A percentile compares a stretch with the other conserved stretches of the same genome.
These are phyloP conservation scores for Xerus inauris DNA, from an alignment of 2,113 vertebrate species.

Conservation along the genomic window DNA sequence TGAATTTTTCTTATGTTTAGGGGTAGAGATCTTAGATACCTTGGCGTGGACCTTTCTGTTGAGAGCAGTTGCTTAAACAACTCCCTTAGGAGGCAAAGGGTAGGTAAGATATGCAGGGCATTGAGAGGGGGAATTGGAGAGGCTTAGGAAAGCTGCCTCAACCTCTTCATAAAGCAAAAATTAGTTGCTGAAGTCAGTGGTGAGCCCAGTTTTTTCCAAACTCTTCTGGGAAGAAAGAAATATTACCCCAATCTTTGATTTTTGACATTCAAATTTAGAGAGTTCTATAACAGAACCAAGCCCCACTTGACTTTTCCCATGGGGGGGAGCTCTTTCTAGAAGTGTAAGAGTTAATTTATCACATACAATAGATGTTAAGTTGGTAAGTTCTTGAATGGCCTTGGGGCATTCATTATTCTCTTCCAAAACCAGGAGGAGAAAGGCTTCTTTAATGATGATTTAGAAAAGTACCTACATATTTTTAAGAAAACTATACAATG, in stretches of 20 bases:
- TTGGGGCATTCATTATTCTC: neutral
- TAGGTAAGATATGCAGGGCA: neutral
- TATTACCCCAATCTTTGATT: neutral
- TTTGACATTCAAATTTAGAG: constrained; percentile 5
- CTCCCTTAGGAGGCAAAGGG: neutral
- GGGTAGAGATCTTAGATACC: neutral
- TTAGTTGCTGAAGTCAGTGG: neutral
- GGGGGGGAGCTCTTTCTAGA: neutral
- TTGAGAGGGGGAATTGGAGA: no score
- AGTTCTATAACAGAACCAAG: neutral
- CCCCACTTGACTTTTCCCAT: neutral
- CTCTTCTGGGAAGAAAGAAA: neutral
- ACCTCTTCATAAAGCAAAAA: neutral
- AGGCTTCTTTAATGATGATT: neutral
- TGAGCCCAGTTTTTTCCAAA: neutral
- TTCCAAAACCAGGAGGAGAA: neutral
- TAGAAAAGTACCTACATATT: neutral
- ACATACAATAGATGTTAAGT: no score
- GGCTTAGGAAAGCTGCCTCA: neutral
- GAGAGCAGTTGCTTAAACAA: neutral
- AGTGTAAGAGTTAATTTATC: no score
- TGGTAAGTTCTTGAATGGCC: no score
- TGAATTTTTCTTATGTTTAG: neutral
- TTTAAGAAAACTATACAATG: neutral
- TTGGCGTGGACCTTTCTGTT: neutral